Evolutionary conservation across 2,113 vertebrate species (phyloP).

Genomic region (Herpailurus yagouaroundi): DNA sequence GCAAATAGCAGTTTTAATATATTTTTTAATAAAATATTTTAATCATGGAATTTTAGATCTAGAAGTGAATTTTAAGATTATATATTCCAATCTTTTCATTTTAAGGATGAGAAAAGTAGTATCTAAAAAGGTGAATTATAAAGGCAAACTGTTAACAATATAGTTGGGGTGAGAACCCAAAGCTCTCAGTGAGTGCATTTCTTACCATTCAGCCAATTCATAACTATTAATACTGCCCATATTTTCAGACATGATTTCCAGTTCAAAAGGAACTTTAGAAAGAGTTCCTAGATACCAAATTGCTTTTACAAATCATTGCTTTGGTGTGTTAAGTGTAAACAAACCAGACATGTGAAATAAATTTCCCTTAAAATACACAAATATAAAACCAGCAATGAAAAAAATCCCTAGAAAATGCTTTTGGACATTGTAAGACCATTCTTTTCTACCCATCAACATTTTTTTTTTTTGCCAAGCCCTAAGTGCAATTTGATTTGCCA

Average conservation of each 20-base stretch:
- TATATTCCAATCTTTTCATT: not conserved
- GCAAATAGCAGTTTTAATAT: not conserved
- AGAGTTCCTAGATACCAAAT: slow-evolving; percentile 48
- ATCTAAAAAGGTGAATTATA: not conserved
- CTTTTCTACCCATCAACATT: not conserved
- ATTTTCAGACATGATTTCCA: slow-evolving; percentile 43
- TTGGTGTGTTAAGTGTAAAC: slow-evolving; percentile 63
- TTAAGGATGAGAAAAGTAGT: slow-evolving; percentile 1
- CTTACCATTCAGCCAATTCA: not conserved
- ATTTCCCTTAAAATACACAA: slow-evolving; percentile 64
- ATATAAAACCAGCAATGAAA: slow-evolving; percentile 35
- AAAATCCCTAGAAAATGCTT: slow-evolving; percentile 54
- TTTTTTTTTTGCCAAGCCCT: slow-evolving; percentile 63
- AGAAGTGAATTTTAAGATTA: not conserved
- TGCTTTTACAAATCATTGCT: slow-evolving; percentile 43
- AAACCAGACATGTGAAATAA: slow-evolving; percentile 63
- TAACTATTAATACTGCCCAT: not conserved
- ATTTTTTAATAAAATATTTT: slow-evolving; percentile 13
- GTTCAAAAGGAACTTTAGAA: slow-evolving; percentile 58
- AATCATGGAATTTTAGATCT: not conserved
- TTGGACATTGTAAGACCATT: slow-evolving; percentile 25
- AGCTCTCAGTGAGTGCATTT: not conserved
- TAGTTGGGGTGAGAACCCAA: not conserved
- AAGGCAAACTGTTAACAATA: not conserved
- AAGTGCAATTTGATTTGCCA: slow-evolving; percentile 67